A percentile compares a stretch with the other conserved stretches of the same genome.
Evolutionary conservation across 2,888 invertebrate genomes (phyloP).

Genomic region (Terebella lapidaria): DNA sequence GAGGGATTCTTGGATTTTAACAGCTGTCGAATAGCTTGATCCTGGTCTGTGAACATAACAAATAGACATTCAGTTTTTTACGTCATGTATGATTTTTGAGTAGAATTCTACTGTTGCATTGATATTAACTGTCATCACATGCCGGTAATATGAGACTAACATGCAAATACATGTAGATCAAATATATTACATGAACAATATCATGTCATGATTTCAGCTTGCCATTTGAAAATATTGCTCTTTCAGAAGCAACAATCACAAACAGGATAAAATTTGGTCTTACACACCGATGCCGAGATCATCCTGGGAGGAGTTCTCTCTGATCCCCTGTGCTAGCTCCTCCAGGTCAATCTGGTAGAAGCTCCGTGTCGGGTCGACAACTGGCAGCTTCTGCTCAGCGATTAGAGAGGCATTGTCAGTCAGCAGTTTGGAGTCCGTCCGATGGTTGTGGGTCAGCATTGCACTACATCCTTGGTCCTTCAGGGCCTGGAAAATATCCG

Average conservation of each 20-base stretch:
- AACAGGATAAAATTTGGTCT: no score
- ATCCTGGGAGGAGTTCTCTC: background rate
- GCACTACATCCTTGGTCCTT: constrained; percentile 27
- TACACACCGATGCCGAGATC: background rate
- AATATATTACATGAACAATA: no score
- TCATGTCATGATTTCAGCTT: no score
- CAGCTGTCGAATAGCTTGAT: constrained; percentile 22
- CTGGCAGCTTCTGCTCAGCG: constrained; percentile 29
- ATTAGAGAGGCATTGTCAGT: constrained; percentile 41
- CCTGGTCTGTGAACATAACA: no score
- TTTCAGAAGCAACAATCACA: no score
- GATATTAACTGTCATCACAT: no score
- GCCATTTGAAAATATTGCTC: no score
- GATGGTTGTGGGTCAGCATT: constrained; percentile 38
- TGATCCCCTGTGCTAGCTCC: background rate
- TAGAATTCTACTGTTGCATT: no score
- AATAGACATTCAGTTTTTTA: no score
- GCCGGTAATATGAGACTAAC: no score
- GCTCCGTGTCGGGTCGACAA: constrained; percentile 24
- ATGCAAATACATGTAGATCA: no score
- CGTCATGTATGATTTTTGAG: no score
- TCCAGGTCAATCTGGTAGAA: constrained; percentile 25
- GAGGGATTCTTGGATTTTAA: constrained; percentile 19
- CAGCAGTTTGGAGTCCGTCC: constrained; percentile 40
- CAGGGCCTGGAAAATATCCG: constrained; percentile 28